A percentile compares a stretch with the other conserved stretches of the same genome.
Evolutionary conservation across 2,888 invertebrate genomes (phyloP).

Genomic region (Andrena flavipes): DNA sequence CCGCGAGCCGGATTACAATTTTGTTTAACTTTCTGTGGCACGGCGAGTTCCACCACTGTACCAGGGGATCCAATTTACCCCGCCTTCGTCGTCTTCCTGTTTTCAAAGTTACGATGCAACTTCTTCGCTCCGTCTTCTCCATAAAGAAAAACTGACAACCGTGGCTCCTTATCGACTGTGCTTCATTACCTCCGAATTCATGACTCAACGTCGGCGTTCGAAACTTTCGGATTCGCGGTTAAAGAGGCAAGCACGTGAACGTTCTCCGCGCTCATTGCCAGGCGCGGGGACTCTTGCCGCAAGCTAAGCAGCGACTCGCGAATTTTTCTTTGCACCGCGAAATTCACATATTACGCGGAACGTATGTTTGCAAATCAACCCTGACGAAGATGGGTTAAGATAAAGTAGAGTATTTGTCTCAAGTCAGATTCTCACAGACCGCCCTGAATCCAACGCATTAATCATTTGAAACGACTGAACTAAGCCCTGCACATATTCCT

Average conservation of each 20-base stretch:
- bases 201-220: no score
- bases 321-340: no score
- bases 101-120: background rate
- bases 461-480: no score
- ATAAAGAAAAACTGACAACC: background rate
- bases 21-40: constrained; percentile 6
- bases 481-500: no score
- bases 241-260: background rate
- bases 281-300: background rate
- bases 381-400: no score
- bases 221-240: background rate
- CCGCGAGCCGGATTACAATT: constrained; percentile 1
- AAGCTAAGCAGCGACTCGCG: no score
- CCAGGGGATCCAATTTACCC: constrained; percentile 14
- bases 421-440: no score
- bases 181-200: background rate
- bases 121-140: background rate
- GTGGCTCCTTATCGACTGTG: background rate
- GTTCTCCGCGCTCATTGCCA: background rate
- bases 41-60: background rate
- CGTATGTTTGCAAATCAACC: no score
- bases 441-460: no score
- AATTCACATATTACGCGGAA: no score
- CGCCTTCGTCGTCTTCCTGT: background rate
- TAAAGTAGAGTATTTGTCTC: no score